These are phyloP conservation scores for Python bivittatus DNA, from an alignment of 2,113 vertebrate genomes.

Conservation along the genomic window DNA sequence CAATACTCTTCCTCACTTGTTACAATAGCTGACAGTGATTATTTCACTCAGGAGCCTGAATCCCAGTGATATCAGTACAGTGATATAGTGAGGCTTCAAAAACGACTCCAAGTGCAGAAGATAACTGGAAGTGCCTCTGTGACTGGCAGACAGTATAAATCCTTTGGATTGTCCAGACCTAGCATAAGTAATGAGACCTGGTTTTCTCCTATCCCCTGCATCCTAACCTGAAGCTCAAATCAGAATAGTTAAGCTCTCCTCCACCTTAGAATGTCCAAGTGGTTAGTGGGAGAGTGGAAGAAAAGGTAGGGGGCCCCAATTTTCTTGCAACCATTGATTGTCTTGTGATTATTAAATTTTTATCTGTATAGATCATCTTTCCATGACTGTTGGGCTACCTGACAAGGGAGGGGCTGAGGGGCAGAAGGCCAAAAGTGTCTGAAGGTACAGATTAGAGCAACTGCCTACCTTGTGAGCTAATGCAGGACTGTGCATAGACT, in stretches of 20 bases:
- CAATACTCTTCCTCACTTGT: not conserved
- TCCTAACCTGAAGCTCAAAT: not conserved
- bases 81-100: not conserved
- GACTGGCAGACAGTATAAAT: not conserved
- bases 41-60: not conserved
- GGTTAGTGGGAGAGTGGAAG: not conserved
- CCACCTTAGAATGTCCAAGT: not conserved
- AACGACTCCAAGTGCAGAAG: not conserved
- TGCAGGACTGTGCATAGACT: not conserved
- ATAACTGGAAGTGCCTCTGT: not conserved
- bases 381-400: not conserved
- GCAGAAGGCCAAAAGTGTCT: not conserved
- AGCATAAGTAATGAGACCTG: not conserved
- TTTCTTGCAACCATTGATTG: not conserved
- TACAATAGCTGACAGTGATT: not conserved
- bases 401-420: not conserved
- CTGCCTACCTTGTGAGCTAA: not conserved
- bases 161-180: not conserved
- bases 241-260: no score
- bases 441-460: not conserved
- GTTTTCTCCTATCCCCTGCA: not conserved
- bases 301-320: not conserved
- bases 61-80: not conserved
- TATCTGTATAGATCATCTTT: not conserved
- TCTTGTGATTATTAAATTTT: not conserved